Conservation (phyloP, 37 sponge, comb jelly and placozoan genomes). For the Axinella damicornis region DNA sequence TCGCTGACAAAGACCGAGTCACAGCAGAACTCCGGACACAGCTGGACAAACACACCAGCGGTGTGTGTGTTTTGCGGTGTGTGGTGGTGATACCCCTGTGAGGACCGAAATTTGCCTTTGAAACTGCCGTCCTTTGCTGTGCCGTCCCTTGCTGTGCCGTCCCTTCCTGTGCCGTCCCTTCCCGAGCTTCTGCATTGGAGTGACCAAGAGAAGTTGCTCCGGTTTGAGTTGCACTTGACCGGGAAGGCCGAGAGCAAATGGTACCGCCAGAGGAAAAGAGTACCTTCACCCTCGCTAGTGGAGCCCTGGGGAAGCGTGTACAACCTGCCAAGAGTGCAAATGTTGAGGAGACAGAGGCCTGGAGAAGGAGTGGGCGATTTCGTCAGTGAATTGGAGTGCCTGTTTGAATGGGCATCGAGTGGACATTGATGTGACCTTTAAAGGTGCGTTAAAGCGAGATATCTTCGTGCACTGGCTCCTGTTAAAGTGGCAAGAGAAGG, state of each 20-base stretch:
- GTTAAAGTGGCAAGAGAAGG: constrained; percentile 54
- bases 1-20: background rate
- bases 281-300: background rate
- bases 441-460: constrained; percentile 26
- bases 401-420: constrained; percentile 42
- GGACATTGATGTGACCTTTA: constrained; percentile 11
- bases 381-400: constrained; percentile 24
- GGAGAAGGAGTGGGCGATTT: constrained; percentile 14
- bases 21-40: no score
- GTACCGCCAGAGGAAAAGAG: background rate
- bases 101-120: background rate
- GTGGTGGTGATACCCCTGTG: background rate
- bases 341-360: constrained; percentile 17
- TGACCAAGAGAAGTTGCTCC: constrained; percentile 28
- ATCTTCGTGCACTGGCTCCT: constrained; percentile 32
- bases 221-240: constrained; percentile 38
- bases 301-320: constrained; percentile 11
- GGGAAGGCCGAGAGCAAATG: constrained; percentile 14
- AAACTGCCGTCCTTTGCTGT: background rate
- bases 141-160: constrained; percentile 14
- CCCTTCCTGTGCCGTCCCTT: background rate
- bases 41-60: background rate
- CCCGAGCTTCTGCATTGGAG: constrained; percentile 33
- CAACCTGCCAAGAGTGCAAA: constrained; percentile 30
- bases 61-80: background rate